Evolutionary conservation across 2,888 invertebrate species (phyloP), one percentile per base, ranked within the genome.

Genomic region (Drosophila colorata): DNA sequence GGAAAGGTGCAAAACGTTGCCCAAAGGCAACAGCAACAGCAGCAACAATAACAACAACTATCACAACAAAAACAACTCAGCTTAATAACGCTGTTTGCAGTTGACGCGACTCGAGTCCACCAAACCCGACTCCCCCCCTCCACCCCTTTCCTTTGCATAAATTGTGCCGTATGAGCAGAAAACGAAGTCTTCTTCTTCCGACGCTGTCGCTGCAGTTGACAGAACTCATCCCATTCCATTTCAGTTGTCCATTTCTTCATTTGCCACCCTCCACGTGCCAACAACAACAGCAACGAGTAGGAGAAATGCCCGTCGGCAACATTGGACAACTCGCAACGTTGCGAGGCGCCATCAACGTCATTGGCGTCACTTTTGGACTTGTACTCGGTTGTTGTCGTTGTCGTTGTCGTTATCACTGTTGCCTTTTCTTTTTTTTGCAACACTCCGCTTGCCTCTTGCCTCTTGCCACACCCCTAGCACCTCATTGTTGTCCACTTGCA

Each of bases 1-100:
- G 79, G 75, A 85, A 82, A 86, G 87, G 87, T 87, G 86, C 87
- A 87, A 86, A 86, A 85, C 83, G 79, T 70, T 65, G 75, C 80
- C 73, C 71, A 59, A 58, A 75, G 81, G 72, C 76, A 63, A 47
- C 41, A 41, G n/a, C 31, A 40, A 13, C 20, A 28, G 2, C n/a
- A 11, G 40, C 11, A 31, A 0, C 4, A 28, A 18, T 38, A 56
- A 20, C 33, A 49, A 20, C 20, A 69, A 53, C 44, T 64, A 56
- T 46, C 25, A 37, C n/a, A 58, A 40, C 65, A 75, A 75, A 72
- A 79, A 64, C 67, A 72, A 70, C 70, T 68, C 68, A 68, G 76
- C 76, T 77, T 73, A 84, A 84, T 80, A 73, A 72, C 68, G 78
- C 80, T 82, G n/a, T 68, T 75, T 83, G 58, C 64, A 69, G 68